These are phyloP conservation scores for Triplophysa yarkandensis DNA, from an alignment of 2,797 vertebrate species.

Conservation along the genomic window DNA sequence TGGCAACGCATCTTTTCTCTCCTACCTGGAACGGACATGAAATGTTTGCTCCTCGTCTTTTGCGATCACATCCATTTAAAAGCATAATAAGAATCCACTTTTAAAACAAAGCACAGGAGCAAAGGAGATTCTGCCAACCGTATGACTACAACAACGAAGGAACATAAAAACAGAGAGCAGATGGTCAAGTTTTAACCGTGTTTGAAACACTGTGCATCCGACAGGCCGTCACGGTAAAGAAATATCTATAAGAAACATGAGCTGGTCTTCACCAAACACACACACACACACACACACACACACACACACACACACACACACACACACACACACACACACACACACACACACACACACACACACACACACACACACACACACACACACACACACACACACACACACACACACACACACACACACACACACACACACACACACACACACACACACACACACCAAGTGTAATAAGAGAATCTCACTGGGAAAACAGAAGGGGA, in stretches of 20 bases:
- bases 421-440: neutral
- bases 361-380: neutral
- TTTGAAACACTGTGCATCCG: slow-evolving; percentile 1
- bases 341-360: neutral
- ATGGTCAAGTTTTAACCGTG: neutral
- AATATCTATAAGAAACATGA: slow-evolving; percentile 22
- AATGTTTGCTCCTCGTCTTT: slow-evolving; percentile 55
- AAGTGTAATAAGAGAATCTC: slow-evolving; percentile 9
- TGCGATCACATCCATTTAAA: slow-evolving; percentile 41
- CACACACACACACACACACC: neutral
- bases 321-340: neutral
- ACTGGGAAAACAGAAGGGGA: slow-evolving; percentile 5
- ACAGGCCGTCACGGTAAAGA: neutral
- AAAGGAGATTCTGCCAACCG: neutral
- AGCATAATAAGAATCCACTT: slow-evolving; percentile 44
- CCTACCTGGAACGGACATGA: slow-evolving; percentile 55
- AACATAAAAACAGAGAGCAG: neutral
- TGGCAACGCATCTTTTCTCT: neutral
- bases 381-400: neutral
- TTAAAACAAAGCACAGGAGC: neutral
- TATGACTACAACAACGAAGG: neutral
- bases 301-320: neutral
- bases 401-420: neutral
- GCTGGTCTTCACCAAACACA: neutral
- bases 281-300: neutral